These are phyloP conservation scores for Zophobas atratus DNA, from an alignment of 1,140 invertebrate genomes.

Conservation along the genomic window DNA sequence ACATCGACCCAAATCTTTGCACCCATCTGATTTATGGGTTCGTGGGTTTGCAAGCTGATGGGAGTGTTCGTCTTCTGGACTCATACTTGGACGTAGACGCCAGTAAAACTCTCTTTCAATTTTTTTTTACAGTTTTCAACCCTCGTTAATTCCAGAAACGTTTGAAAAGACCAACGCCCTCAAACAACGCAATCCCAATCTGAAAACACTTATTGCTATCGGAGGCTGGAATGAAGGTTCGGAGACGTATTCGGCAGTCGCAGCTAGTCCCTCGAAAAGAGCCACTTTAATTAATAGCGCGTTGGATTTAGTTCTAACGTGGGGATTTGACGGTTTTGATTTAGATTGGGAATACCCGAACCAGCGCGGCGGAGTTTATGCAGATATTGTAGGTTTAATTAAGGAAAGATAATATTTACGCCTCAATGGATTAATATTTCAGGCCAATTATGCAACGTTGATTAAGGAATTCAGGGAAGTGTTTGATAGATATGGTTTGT, in stretches of 20 bases:
- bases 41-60: conserved; percentile 71
- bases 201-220: conserved; percentile 81
- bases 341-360: conserved; percentile 88
- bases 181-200: conserved; percentile 74
- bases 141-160: conserved; percentile 46
- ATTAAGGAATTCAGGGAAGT: conserved; percentile 58
- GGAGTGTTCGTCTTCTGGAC: conserved; percentile 17
- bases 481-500: conserved; percentile 56
- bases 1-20: conserved; percentile 80
- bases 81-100: conserved; percentile 66
- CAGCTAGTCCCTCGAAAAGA: conserved; percentile 66
- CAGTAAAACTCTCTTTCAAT: conserved; percentile 17
- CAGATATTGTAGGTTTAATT: conserved; percentile 63
- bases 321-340: conserved; percentile 86
- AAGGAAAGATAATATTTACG: not conserved
- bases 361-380: conserved; percentile 74
- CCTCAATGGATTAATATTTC: conserved; percentile 29
- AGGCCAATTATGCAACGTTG: conserved; percentile 59
- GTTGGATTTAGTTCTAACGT: conserved; percentile 73
- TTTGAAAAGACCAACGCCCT: conserved; percentile 71
- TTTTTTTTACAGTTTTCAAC: conserved; percentile 8
- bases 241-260: conserved; percentile 74
- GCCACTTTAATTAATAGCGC: conserved; percentile 74
- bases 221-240: conserved; percentile 87
- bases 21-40: conserved; percentile 84